Percentiles rank a stretch among this genome's conserved stretches.
Conservation (phyloP, 1,140 invertebrate genomes). For the Papilio xuthus region DNA sequence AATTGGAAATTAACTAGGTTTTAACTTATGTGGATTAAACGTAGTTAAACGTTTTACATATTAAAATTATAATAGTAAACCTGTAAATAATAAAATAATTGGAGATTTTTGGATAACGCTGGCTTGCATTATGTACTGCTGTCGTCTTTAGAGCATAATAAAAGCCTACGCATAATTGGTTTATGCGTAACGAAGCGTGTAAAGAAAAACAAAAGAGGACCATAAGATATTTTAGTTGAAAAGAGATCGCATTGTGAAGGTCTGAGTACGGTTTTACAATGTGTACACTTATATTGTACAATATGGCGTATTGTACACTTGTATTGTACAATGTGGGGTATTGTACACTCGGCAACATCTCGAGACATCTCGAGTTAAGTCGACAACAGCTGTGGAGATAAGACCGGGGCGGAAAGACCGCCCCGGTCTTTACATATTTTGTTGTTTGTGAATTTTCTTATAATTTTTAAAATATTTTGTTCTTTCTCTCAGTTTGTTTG, state of each 20-base stretch:
- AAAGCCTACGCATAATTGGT: neutral
- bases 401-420: constrained; percentile 2
- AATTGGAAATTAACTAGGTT: neutral
- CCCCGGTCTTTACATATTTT: neutral
- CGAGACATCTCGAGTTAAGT: constrained; percentile 9
- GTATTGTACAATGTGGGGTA: neutral
- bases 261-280: neutral
- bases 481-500: neutral
- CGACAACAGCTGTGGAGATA: constrained; percentile 12
- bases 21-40: neutral
- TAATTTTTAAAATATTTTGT: neutral
- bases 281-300: neutral
- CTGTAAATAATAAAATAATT: too few relatives aligned
- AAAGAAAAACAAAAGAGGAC: neutral
- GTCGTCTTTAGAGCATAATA: neutral
- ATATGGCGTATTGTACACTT: neutral
- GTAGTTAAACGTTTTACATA: too few relatives aligned
- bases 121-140: neutral
- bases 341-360: constrained; percentile 2
- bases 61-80: neutral
- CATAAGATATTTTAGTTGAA: neutral
- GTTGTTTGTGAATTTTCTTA: neutral
- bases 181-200: neutral
- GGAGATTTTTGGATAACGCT: neutral
- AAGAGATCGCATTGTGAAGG: neutral